Conservation (phyloP, 2,888 invertebrate genomes). For the Drosophila birchii region DNA sequence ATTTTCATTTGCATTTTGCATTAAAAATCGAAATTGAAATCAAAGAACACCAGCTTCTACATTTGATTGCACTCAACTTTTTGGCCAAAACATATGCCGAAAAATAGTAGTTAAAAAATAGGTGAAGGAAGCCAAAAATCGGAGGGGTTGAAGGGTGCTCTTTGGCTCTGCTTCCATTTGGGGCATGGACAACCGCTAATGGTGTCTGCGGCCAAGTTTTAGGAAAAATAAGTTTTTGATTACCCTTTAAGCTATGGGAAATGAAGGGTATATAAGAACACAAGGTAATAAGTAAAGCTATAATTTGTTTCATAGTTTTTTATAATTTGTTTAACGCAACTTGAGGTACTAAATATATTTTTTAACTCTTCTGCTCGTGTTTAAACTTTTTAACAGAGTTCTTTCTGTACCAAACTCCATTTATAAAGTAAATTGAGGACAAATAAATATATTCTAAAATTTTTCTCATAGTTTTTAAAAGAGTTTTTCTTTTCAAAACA, state of each 20-base stretch:
- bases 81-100: slow-evolving; percentile 6
- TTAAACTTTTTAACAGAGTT: too few species aligned
- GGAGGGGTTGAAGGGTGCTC: not conserved
- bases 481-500: not conserved
- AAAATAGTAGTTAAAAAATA: slow-evolving; percentile 6
- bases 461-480: not conserved
- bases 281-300: too few species aligned
- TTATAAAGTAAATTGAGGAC: too few species aligned
- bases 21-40: slow-evolving; percentile 34
- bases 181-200: slow-evolving; percentile 45
- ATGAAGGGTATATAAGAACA: not conserved
- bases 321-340: too few species aligned
- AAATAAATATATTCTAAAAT: too few species aligned
- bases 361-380: too few species aligned
- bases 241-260: not conserved
- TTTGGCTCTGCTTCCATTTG: slow-evolving; percentile 9
- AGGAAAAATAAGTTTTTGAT: slow-evolving; percentile 14
- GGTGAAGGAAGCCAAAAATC: not conserved
- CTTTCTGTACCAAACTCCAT: too few species aligned
- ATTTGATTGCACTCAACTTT: slow-evolving; percentile 26
- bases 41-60: slow-evolving; percentile 14
- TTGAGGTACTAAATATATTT: not conserved
- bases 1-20: slow-evolving; percentile 34
- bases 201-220: slow-evolving; percentile 43
- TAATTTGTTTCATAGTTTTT: too few species aligned